phyloP scores from a whole-genome alignment of 1,140 invertebrate genomes.

The Lerema accius region DNA sequence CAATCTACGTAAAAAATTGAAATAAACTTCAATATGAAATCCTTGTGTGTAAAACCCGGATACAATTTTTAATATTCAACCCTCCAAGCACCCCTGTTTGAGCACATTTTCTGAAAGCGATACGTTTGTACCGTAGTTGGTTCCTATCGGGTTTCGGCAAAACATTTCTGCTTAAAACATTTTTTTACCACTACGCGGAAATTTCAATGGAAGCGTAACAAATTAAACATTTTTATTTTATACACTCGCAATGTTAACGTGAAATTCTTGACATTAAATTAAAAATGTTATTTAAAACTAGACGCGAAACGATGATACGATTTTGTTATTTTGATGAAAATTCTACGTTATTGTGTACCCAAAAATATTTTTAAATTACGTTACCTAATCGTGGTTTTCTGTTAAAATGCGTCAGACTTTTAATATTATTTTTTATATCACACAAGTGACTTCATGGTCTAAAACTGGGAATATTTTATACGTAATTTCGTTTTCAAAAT shows the following conservation, averaged over 20 bases:
- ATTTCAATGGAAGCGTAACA: conserved; percentile 33
- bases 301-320: neutral
- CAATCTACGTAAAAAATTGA: no score
- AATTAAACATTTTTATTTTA: conserved; percentile 34
- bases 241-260: conserved; percentile 26
- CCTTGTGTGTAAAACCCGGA: conserved; percentile 20
- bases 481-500: no score
- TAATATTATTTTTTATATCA: no score
- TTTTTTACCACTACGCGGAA: conserved; percentile 13
- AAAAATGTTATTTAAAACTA: conserved; percentile 14
- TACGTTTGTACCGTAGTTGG: conserved; percentile 30
- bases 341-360: no score
- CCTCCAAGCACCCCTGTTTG: conserved; percentile 29
- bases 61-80: conserved; percentile 29
- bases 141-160: conserved; percentile 24
- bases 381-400: no score
- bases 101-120: conserved; percentile 30
- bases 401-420: no score
- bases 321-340: no score
- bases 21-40: conserved; percentile 3
- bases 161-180: conserved; percentile 29
- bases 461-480: no score
- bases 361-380: no score
- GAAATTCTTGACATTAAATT: conserved; percentile 11
- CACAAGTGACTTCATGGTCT: no score